Evolutionary conservation across 2,888 invertebrate species (phyloP).

Genomic region (Cremastobaeus sp.): DNA sequence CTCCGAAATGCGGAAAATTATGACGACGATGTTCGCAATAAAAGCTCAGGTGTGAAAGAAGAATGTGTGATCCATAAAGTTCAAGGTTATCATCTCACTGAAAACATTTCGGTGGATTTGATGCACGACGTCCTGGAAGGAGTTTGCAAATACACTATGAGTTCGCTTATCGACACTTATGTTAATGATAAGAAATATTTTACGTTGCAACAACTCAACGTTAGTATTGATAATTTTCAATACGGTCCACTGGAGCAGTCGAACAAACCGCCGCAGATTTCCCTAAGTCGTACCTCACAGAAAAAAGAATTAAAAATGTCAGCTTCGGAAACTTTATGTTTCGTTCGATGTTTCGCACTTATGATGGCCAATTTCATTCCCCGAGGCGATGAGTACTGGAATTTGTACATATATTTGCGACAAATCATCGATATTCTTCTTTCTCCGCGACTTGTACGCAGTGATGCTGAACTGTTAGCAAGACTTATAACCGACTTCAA

Average conservation of each 20-base stretch:
- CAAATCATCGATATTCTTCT: slow-evolving; percentile 30
- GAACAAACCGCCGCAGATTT: slow-evolving; percentile 23
- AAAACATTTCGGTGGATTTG: slow-evolving; percentile 1
- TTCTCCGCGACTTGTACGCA: slow-evolving; percentile 8
- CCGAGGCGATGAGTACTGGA: slow-evolving; percentile 1
- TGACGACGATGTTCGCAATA: neutral
- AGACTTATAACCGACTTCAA: neutral
- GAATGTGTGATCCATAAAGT: slow-evolving; percentile 6
- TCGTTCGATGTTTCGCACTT: slow-evolving; percentile 19
- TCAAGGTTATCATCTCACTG: neutral
- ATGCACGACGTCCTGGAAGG: slow-evolving; percentile 9
- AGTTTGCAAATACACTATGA: slow-evolving; percentile 3
- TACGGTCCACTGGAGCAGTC: slow-evolving; percentile 4
- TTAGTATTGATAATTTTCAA: slow-evolving; percentile 10
- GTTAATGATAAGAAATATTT: slow-evolving; percentile 19
- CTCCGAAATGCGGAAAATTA: slow-evolving; percentile 2
- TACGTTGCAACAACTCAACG: slow-evolving; percentile 12
- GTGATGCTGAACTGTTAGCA: slow-evolving; percentile 7
- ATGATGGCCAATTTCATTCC: slow-evolving; percentile 18
- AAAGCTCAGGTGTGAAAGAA: neutral
- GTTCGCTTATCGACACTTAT: neutral
- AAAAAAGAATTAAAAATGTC: slow-evolving; percentile 23
- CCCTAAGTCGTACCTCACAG: neutral
- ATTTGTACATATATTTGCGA: slow-evolving; percentile 17
- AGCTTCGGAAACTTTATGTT: slow-evolving; percentile 10